Evolutionary conservation across 53 echinoderm and acorn worm species (phyloP), one percentile per base, ranked within the genome.

Genomic region (Zoroaster sp.): DNA sequence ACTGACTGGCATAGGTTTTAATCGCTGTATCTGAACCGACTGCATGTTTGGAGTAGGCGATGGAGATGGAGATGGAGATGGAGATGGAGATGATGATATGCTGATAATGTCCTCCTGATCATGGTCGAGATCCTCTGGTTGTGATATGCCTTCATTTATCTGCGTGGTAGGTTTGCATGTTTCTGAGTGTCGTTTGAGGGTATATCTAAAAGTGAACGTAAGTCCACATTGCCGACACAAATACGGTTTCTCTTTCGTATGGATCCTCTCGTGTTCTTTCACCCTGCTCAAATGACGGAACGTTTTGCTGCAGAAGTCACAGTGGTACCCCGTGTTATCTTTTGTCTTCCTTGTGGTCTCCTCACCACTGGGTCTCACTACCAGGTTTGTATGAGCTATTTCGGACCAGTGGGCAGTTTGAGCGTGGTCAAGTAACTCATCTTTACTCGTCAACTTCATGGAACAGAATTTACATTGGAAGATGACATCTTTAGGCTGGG

Each of bases 301-400:
- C 35, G 77, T 44, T 69, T 90, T 81, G 25, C 74, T 52, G 25
- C 93, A 93, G 21, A 75, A 73, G 40, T 35, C 68, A 69, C 93
- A 90, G 35, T 72, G 53, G 45, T 74, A 92, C 18, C 44, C 15
- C 43, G 81, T 68, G 9, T 3, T 31, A 6, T 33, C 40, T 37
- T 5, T 33, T 35, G 36, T 20, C 13, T 37, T 14, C n/a, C 36
- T n/a, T 18, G 0, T 30, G 34, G 46, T 9, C 25, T 74, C 18
- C 1, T 6, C 43, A 11, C 20, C 49, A 46, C 3, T 43, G 21
- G 30, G 14, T 40, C 44, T n/a, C 5, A 7, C 41, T 10, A 41
- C n/a, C n/a, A 18, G 17, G 79, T 23, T 79, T 37, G 79, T 30
- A 17, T 36, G 36, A 31, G 79, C 79, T 25, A 79, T 79, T 11